Base-by-base conservation (phyloP, 2,888 invertebrate genomes). In the Rutpela maculata region DNA sequence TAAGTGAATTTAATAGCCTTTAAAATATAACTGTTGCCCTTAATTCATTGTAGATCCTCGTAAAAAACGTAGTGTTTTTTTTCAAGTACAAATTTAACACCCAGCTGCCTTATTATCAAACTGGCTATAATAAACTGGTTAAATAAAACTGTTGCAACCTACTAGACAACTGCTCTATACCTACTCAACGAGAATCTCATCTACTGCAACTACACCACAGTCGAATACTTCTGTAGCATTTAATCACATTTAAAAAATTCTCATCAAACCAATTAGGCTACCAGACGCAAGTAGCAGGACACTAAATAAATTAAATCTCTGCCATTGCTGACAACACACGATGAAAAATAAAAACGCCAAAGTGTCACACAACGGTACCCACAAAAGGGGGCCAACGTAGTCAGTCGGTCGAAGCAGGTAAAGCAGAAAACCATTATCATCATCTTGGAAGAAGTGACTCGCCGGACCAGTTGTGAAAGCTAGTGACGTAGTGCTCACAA, bases 351-450 rank as follows among this genome's bases (percentile, higher is more conserved):
- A 78, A 77, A 77, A 72, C 59, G 35, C 72, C 62, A 75, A 71
- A 79, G 79, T 81, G 77, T 78, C 75, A 78, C 78, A 78, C 81
- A 84, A 83, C 84, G 82, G 83, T 83, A 83, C 78, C 82, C 79
- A 78, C 22, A 72, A 82, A 84, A 83, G 76, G 81, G 81, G 83
- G 83, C 82, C 84, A 83, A 76, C 50, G 69, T 69, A 55, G 74
- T 63, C 69, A 72, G 70, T 75, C 75, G 71, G 73, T 77, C 79
- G 75, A 59, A 68, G 74, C 79, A 80, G 80, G 78, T 78, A 80
- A 80, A 75, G 60, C 75, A 78, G 77, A 81, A 78, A 82, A 63
- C 72, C 55, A 75, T 79, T 73, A 78, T 63, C 74, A 65, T 74
- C 67, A 77, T 69, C 69, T 31, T 70, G 76, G 72, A 78, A 74